Conservation (phyloP, 2,113 vertebrate genomes). For the Prunella fulvescens region DNA sequence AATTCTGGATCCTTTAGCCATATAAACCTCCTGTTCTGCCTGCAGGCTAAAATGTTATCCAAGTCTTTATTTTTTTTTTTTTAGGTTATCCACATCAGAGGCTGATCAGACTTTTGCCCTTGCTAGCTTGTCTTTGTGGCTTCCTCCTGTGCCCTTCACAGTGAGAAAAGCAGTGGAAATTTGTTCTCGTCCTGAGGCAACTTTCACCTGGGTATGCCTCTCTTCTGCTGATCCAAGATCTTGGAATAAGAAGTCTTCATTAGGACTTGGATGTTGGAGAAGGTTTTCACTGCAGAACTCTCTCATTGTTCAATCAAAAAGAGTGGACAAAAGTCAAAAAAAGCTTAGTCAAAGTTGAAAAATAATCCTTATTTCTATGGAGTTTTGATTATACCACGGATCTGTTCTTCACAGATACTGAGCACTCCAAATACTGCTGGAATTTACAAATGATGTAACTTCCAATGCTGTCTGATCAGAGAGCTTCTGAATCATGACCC, state of each 20-base stretch:
- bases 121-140: not conserved
- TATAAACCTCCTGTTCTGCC: not conserved
- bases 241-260: not conserved
- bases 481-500: not conserved
- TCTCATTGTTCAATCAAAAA: not conserved
- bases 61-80: not conserved
- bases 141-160: not conserved
- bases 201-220: not conserved
- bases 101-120: not conserved
- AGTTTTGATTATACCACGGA: not conserved
- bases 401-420: not conserved
- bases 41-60: not conserved
- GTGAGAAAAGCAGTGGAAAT: not conserved
- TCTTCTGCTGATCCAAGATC: not conserved
- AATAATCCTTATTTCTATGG: not conserved
- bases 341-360: not conserved
- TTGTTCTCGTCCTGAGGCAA: not conserved
- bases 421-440: not conserved
- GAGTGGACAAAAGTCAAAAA: not conserved
- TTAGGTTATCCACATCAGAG: not conserved
- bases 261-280: not conserved
- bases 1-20: not conserved
- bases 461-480: not conserved
- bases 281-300: not conserved
- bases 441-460: not conserved